Evolutionary conservation across 2,888 invertebrate genomes (phyloP).

Genomic region (Anodontia alba): DNA sequence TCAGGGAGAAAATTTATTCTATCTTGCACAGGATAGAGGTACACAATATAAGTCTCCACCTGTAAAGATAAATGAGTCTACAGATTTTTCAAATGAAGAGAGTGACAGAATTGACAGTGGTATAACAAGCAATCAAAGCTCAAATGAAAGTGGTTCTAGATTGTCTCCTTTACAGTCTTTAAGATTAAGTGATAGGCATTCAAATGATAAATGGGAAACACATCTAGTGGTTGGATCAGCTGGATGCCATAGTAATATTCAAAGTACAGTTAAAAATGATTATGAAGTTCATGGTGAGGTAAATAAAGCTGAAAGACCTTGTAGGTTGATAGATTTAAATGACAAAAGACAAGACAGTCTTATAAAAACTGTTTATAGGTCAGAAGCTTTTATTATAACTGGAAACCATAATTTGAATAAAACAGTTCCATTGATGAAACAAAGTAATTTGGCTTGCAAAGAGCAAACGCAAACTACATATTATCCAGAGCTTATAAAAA

Average conservation of each 20-base stretch:
- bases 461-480: neutral
- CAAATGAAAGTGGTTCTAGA: constrained; percentile 2
- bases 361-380: neutral
- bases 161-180: neutral
- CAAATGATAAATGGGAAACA: neutral
- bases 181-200: neutral
- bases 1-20: constrained; percentile 51
- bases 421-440: neutral
- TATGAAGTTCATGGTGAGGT: too few relatives aligned
- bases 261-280: too few relatives aligned
- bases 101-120: constrained; percentile 10
- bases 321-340: too few relatives aligned
- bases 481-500: neutral
- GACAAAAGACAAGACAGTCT: too few relatives aligned
- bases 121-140: neutral
- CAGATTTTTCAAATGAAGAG: neutral
- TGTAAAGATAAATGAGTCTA: neutral
- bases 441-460: too few relatives aligned
- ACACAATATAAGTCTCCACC: constrained; percentile 56
- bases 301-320: too few relatives aligned
- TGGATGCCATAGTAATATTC: neutral
- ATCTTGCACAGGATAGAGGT: constrained; percentile 61
- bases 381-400: constrained; percentile 19
- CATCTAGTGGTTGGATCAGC: neutral
- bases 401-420: neutral